A percentile compares a stretch with the other conserved stretches of the same genome.
Conservation (phyloP, 1,140 invertebrate genomes). For the Berghia stephanieae region DNA sequence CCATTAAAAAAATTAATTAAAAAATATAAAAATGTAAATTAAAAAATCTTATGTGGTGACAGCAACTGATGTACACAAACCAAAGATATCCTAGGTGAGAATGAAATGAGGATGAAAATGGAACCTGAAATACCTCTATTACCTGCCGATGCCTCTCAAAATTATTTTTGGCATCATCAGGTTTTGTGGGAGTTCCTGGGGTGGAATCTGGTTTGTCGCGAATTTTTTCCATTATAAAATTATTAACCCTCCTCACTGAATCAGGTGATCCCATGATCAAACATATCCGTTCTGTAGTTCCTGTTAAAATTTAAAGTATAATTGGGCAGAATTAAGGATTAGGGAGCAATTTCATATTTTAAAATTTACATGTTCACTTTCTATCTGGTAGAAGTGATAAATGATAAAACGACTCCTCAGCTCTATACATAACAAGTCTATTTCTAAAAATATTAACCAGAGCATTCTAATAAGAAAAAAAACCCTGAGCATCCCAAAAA, state of each 20-base stretch:
- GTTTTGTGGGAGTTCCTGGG: constrained; percentile 71
- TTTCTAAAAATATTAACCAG: too few species aligned
- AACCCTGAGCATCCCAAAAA: too few species aligned
- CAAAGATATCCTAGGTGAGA: neutral
- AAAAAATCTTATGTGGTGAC: too few species aligned
- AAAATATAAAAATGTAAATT: neutral
- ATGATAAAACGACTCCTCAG: too few species aligned
- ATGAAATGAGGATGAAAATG: constrained; percentile 43
- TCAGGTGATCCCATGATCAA: constrained; percentile 94
- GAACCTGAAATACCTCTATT: constrained; percentile 47
- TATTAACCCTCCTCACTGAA: constrained; percentile 90
- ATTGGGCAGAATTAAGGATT: too few species aligned
- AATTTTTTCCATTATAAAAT: constrained; percentile 98
- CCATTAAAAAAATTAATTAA: neutral
- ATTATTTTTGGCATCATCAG: constrained; percentile 65
- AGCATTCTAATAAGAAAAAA: too few species aligned
- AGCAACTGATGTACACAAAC: neutral
- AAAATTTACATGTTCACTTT: too few species aligned
- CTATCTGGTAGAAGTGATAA: too few species aligned
- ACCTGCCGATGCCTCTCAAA: constrained; percentile 73
- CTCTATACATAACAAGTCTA: too few species aligned
- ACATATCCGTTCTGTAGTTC: constrained; percentile 96
- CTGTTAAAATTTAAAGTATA: constrained; percentile 71
- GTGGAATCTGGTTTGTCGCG: constrained; percentile 95
- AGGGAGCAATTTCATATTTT: too few species aligned